Base-by-base conservation (phyloP, 1,140 invertebrate species). In the Aphidius ervi region DNA sequence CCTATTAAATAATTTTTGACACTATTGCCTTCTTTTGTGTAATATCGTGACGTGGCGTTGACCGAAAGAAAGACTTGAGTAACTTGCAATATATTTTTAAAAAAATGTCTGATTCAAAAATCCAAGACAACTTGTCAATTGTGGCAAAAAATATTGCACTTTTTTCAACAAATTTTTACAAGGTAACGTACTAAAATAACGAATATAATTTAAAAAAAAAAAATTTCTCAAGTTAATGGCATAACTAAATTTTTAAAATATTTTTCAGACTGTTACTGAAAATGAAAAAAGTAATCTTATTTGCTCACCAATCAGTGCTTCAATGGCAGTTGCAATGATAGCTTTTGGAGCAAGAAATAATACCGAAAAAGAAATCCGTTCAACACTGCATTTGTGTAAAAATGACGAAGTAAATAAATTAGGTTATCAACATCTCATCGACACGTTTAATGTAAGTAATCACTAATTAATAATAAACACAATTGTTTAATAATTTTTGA, bases 301-400 rank as follows among this genome's bases (percentile, higher is more conserved):
- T 47, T 79, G 79, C 65, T 87, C 86, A 5, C 83, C 85, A 7
- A 74, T 85, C 46, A 87, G 84, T 48, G 74, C 85, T 43, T 70
- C 83, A 40, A 79, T 80, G 20, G 78, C 82, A 31, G 67, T 87
- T 37, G 81, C 82, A 1, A 76, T 88, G 74, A 71, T 84, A 43
- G 81, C 76, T 5, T 59, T 81, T 37, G 87, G 86, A n/a, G 78
- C 86, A n/a, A 66, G 67, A 56, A 82, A 80, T 0, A 67, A 78
- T 10, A 88, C 87, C 0, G 75, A 77, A 20, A 64, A 78, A 42
- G 78, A 85, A 70, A 78, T 88, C 41, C 71, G 71, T 7, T 70
- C 67, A 23, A 77, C 64, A 31, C 73, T 85, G 60, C 56, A 70
- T 58, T 75, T 85, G 4, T 64, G 57, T 2, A 68, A 72, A n/a